Percentiles rank a stretch among this genome's conserved stretches.
Evolutionary conservation across 2,888 invertebrate genomes (phyloP).

Genomic region (Andrena dorsata): DNA sequence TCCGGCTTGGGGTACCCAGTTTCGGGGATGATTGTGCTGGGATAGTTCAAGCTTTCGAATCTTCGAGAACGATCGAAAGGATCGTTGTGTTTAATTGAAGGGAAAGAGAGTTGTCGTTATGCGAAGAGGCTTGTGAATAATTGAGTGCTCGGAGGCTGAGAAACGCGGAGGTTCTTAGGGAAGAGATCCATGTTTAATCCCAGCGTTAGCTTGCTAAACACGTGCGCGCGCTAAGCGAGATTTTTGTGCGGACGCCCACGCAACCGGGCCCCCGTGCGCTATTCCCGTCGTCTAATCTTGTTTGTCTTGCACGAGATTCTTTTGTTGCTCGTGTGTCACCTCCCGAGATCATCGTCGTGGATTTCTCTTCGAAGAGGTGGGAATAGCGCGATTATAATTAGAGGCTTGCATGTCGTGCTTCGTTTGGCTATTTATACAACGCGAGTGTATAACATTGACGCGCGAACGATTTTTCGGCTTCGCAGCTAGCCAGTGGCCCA

Average conservation of each 20-base stretch:
- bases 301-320: constrained; percentile 43
- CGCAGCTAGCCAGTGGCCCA: background rate
- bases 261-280: constrained; percentile 9
- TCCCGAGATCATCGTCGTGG: background rate
- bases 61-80: background rate
- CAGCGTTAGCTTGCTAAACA: constrained; percentile 12
- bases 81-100: no score
- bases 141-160: background rate
- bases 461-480: constrained; percentile 1
- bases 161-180: background rate
- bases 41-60: background rate
- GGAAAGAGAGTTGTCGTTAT: background rate
- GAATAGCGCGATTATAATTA: constrained; percentile 49
- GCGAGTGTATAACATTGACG: background rate
- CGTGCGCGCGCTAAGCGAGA: constrained; percentile 3
- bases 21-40: no score
- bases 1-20: no score
- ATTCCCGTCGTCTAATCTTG: constrained; percentile 42
- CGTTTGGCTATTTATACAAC: constrained; percentile 17
- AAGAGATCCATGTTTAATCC: constrained; percentile 6
- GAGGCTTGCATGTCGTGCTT: constrained; percentile 24
- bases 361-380: background rate
- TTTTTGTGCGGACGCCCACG: constrained; percentile 23
- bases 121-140: background rate
- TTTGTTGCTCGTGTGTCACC: constrained; percentile 16